A percentile compares a stretch with the other conserved stretches of the same genome.
Conservation (phyloP, 1,140 invertebrate species). For the Ectropis grisescens region DNA sequence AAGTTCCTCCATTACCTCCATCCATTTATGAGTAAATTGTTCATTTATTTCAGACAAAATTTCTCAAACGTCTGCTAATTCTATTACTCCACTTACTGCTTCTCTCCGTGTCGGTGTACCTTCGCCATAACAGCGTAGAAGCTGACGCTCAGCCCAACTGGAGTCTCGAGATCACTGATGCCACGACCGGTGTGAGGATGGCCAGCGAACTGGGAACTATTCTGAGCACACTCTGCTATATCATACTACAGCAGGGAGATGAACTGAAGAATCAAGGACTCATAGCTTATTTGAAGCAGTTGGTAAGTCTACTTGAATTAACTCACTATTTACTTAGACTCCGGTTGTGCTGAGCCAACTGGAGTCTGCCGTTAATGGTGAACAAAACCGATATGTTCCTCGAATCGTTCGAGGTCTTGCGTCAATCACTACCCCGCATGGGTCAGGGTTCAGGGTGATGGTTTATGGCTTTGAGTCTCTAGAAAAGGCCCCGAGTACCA, state of each 20-base stretch:
- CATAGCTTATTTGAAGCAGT: slow-evolving; percentile 89
- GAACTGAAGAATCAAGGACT: slow-evolving; percentile 96
- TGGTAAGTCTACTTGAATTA: slow-evolving; percentile 81
- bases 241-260: slow-evolving; percentile 92
- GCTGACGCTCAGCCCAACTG: slow-evolving; percentile 49
- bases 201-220: slow-evolving; percentile 88
- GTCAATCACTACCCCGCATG: too few species aligned
- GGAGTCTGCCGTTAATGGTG: too few species aligned
- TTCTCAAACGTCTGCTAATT: slow-evolving; percentile 90
- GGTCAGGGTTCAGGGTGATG: too few species aligned
- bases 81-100: slow-evolving; percentile 89
- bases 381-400: too few species aligned
- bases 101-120: slow-evolving; percentile 91
- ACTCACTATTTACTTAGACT: background rate
- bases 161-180: slow-evolving; percentile 45
- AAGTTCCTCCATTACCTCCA: too few species aligned
- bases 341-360: too few species aligned
- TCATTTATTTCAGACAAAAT: slow-evolving; percentile 83
- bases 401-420: too few species aligned
- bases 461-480: too few species aligned
- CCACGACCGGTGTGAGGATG: slow-evolving; percentile 74
- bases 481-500: too few species aligned
- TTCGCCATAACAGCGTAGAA: slow-evolving; percentile 78
- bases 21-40: too few species aligned
- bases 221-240: slow-evolving; percentile 87